Evolutionary conservation across 1,140 invertebrate species (phyloP), one percentile per base, ranked within the genome.

Genomic region (Leptopilina clavipes): DNA sequence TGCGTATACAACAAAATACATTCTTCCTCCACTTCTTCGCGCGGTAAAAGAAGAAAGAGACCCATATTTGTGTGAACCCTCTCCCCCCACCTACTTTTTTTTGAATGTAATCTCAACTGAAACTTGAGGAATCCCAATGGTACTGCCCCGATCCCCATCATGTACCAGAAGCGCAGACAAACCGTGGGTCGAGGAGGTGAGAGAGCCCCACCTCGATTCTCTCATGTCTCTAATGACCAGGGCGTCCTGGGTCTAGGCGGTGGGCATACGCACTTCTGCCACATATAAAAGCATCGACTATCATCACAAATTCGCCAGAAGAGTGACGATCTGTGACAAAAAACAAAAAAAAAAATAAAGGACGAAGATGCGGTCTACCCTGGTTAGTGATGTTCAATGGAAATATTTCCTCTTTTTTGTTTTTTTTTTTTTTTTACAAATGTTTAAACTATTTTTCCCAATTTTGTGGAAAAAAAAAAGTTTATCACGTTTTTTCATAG

Each of bases 201-300:
- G 48, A 11, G 14, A 19, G 54, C 73, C 74, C 74, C 72, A 56
- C 65, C 77, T 80, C 59, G 73, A 43, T 40, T 25, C n/a, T 25
- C n/a, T 52, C 48, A 37, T n/a, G 25, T n/a, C 22, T 65, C 59
- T 65, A 65, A 31, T 65, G 59, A 22, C 25, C 59, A 65, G 59
- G 59, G 59, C 59, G 59, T 31, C 22, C 22, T 65, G 59, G 22
- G 22, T 65, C 59, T 65, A 65, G 59, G 59, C 25, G 59, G 59
- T 65, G 59, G 59, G 59, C 22, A 8, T 40, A 65, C 22, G 59
- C 59, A 65, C 59, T 31, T 65, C 72, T 79, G 59, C 76, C 84
- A 45, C 54, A 71, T 86, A 86, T 86, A 86, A 84, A 86, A 86
- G 86, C 80, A 45, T 25, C 73, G 78, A 71, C 71, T 75, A 79